Evolutionary conservation across 2,888 invertebrate genomes (phyloP), one percentile per base, ranked within the genome.

Genomic region (Cecidostiba fungosa): DNA sequence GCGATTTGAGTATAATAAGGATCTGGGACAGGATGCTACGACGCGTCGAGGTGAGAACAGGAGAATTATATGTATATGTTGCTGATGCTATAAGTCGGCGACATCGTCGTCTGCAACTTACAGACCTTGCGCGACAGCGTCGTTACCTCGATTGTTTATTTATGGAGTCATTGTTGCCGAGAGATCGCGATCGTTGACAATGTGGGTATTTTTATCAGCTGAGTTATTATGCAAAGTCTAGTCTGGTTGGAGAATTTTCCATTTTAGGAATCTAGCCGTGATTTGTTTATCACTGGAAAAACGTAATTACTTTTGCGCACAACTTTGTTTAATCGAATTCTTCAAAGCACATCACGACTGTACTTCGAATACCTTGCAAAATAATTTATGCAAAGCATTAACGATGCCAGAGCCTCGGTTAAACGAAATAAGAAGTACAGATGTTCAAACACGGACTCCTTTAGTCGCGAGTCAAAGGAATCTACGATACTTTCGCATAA

Each of bases 401-500:
- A n/a, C 23, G 54, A 59, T 59, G 23, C 54, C n/a, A 59, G 6
- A n/a, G 54, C 16, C 54, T 59, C 54, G n/a, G 23, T 16, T 59
- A 6, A n/a, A n/a, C n/a, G n/a, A 59, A 59, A 59, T n/a, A 59
- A n/a, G n/a, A n/a, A 23, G 23, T 59, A 59, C n/a, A 59, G 54
- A 59, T 59, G 54, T 59, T 59, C n/a, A n/a, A 59, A 59, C 54
- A 59, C n/a, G 19, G 54, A 59, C 23, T 59, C 6, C 54, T 59
- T 23, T 23, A 59, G 54, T 59, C 54, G 8, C 54, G 8, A 59
- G 54, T n/a, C 54, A 59, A 59, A 50, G 50, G 50, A 59, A 59
- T 59, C 54, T n/a, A 59, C 54, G 54, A 59, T 59, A 59, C 54
- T 59, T 59, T n/a, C n/a, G 54, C 23, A 59, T 66, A 66, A 66